These are phyloP conservation scores for Epistrophe grossulariae DNA, from an alignment of 2,888 invertebrate genomes.

Conservation along the genomic window DNA sequence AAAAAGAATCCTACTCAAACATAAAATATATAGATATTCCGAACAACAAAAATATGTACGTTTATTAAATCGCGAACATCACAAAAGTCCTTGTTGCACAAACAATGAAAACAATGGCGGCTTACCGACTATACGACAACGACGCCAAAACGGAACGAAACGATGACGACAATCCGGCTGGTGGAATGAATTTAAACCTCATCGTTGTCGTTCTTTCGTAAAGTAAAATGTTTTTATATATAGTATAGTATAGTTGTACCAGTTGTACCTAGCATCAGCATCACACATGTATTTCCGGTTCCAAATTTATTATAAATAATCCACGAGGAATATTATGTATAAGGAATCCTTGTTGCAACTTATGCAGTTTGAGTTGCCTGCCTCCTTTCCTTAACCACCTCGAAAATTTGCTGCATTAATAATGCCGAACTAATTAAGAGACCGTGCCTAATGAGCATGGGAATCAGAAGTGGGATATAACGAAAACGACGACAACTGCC, in stretches of 20 bases:
- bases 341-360: slow-evolving; percentile 44
- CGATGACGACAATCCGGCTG: neutral
- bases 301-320: slow-evolving; percentile 44
- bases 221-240: slow-evolving; percentile 27
- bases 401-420: slow-evolving; percentile 58
- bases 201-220: slow-evolving; percentile 21
- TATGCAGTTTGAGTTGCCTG: slow-evolving; percentile 24
- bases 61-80: slow-evolving; percentile 21
- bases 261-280: neutral
- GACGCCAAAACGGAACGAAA: neutral
- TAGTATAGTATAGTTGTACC: neutral
- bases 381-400: neutral
- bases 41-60: slow-evolving; percentile 15
- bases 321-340: neutral
- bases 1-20: neutral
- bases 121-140: neutral
- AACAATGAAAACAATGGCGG: slow-evolving; percentile 18
- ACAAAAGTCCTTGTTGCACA: slow-evolving; percentile 37
- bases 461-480: slow-evolving; percentile 43
- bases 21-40: neutral
- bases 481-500: slow-evolving; percentile 1
- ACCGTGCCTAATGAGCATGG: slow-evolving; percentile 65
- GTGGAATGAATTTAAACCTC: slow-evolving; percentile 27
- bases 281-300: slow-evolving; percentile 46
- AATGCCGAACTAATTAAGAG: slow-evolving; percentile 73